Conservation (phyloP, 1,140 invertebrate species). For the Zaprionus kolodkinae region DNA sequence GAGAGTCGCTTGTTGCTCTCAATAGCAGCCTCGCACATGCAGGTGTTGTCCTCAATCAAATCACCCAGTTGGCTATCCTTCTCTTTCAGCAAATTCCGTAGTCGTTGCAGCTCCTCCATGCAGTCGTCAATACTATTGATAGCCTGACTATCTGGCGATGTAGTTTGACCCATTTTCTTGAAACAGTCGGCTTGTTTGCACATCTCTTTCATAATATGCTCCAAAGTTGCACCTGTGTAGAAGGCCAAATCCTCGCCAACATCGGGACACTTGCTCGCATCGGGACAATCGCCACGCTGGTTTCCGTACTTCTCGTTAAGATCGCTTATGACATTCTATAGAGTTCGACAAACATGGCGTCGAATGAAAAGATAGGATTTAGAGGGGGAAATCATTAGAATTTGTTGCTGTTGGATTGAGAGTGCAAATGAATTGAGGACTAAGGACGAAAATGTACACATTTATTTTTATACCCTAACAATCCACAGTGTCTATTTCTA, state of each 20-base stretch:
- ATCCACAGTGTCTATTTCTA: slow-evolving; percentile 34
- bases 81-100: slow-evolving; percentile 30
- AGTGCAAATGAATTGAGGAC: slow-evolving; percentile 3
- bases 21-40: slow-evolving; percentile 49
- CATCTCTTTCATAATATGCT: slow-evolving; percentile 67
- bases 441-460: slow-evolving; percentile 30
- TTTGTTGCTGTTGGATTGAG: slow-evolving; percentile 37
- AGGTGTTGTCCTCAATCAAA: slow-evolving; percentile 45
- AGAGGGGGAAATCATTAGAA: slow-evolving; percentile 56
- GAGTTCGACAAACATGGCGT: not conserved
- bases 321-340: slow-evolving; percentile 56
- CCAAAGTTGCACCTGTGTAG: slow-evolving; percentile 63
- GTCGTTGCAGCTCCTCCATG: slow-evolving; percentile 36
- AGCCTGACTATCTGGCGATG: slow-evolving; percentile 17
- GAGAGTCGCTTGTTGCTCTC: slow-evolving; percentile 45
- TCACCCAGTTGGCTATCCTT: slow-evolving; percentile 41
- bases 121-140: slow-evolving; percentile 54
- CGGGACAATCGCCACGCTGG: slow-evolving; percentile 38
- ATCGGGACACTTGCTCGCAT: slow-evolving; percentile 34
- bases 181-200: slow-evolving; percentile 60
- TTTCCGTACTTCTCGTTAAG: slow-evolving; percentile 56
- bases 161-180: slow-evolving; percentile 44
- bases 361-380: slow-evolving; percentile 20
- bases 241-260: slow-evolving; percentile 66
- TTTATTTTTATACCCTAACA: slow-evolving; percentile 10